Percentiles rank a stretch among this genome's conserved stretches.
phyloP scores from a whole-genome alignment of 2,888 invertebrate species.

The Oxyscelio sp. region DNA sequence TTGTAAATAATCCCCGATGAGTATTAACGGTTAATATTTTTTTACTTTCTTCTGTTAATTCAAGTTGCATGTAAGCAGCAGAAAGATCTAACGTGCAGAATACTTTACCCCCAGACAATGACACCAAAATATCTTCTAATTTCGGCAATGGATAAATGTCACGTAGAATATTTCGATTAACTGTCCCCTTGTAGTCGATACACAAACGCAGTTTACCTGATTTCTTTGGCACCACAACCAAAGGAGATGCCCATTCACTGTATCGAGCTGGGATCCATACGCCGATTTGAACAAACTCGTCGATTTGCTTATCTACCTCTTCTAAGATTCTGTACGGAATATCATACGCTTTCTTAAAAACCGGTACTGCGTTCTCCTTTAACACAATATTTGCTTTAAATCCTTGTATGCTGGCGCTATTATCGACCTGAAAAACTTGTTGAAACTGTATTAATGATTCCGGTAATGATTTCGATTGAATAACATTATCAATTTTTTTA shows the following conservation, averaged over 20 bases:
- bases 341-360: constrained; percentile 31
- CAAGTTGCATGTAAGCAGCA: constrained; percentile 60
- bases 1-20: constrained; percentile 26
- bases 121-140: constrained; percentile 16
- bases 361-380: constrained; percentile 21
- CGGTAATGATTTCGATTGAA: not conserved
- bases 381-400: constrained; percentile 1
- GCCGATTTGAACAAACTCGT: constrained; percentile 9
- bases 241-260: constrained; percentile 45
- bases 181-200: constrained; percentile 20
- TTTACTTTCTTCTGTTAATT: constrained; percentile 33
- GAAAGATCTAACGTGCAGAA: constrained; percentile 48
- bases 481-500: not conserved
- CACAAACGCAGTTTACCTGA: constrained; percentile 15
- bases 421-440: no score
- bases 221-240: constrained; percentile 28
- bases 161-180: constrained; percentile 9
- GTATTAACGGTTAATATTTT: constrained; percentile 32
- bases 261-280: constrained; percentile 15
- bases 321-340: constrained; percentile 28
- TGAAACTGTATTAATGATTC: no score
- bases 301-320: constrained; percentile 20
- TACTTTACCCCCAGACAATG: not conserved
- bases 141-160: constrained; percentile 20
- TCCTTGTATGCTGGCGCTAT: not conserved